Evolutionary conservation across 2,797 vertebrate genomes (phyloP), one percentile per base, ranked within the genome.

Genomic region (Echeneis naucrates): DNA sequence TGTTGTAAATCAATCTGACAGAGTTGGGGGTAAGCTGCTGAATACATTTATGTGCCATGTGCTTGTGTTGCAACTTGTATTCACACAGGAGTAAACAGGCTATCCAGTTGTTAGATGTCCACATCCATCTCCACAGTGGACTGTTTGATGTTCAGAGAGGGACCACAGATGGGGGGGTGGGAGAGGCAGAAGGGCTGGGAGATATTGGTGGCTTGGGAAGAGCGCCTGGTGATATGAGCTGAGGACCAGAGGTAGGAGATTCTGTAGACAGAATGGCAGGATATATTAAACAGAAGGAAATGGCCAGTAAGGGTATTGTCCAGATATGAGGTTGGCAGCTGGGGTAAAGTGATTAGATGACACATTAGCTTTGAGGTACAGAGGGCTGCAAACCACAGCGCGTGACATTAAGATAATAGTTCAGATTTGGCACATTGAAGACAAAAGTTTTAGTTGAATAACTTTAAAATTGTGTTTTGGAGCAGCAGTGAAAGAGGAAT

Each of bases 1-100:
- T 65, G 67, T 42, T 77, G 83, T 89, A 88, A 90, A 88, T 92
- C 88, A 88, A 48, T 40, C 8, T 78, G 86, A 82, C 85, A 71
- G 70, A 77, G 61, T 63, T 58, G 1, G 82, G 68, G 80, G 78
- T 73, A 75, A 83, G 84, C 60, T 51, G 38, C 71, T 86, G 88
- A 86, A 88, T 86, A 77, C 75, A 78, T 87, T 85, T 68, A 88
- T 85, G 82, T 19, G 21, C 67, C 78, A 16, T 80, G 83, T 76
- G 70, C 75, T 69, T 8, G 50, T 58, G 59, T 73, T 26, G 63
- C 78, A 74, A 65, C 78, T 77, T 68, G 76, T 80, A 32, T 77
- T 74, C 72, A 38, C 72, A 50, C 35, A 30, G 80, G 70, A 84
- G 79, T 74, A 82, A 88, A 86, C 78, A 58, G 81, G 65, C 81